Evolutionary conservation across 2,888 invertebrate genomes (phyloP).

Genomic region (Drosophila suboccidentalis): DNA sequence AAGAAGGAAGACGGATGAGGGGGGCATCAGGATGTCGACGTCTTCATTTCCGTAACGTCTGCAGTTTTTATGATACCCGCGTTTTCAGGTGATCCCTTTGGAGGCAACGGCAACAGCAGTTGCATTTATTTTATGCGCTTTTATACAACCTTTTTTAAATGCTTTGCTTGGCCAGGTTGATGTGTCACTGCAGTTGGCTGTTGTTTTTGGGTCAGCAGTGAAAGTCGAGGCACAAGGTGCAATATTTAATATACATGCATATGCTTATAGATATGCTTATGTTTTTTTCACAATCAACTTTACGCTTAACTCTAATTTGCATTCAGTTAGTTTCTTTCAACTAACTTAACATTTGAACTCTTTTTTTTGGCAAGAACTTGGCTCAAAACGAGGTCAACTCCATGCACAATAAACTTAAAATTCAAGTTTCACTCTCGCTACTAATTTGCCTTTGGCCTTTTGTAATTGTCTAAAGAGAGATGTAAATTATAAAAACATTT

Average conservation of each 20-base stretch:
- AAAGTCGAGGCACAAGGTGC: constrained; percentile 72
- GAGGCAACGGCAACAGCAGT: constrained; percentile 48
- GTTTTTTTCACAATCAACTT: constrained; percentile 1
- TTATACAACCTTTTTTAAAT: constrained; percentile 50
- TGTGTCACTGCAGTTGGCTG: constrained; percentile 53
- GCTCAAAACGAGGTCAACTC: constrained; percentile 41
- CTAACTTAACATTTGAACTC: constrained; percentile 16
- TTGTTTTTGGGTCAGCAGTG: constrained; percentile 70
- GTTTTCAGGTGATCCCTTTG: constrained; percentile 27
- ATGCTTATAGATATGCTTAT: neutral
- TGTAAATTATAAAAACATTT: constrained; percentile 29
- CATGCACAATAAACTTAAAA: constrained; percentile 19
- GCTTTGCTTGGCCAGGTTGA: constrained; percentile 42
- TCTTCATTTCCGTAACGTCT: constrained; percentile 74
- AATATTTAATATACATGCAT: constrained; percentile 33
- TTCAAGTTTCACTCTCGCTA: constrained; percentile 62
- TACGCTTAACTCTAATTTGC: constrained; percentile 5
- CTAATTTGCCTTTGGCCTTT: constrained; percentile 35
- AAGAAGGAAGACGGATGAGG: neutral
- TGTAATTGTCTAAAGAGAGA: constrained; percentile 56
- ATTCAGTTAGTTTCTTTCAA: neutral
- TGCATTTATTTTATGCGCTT: constrained; percentile 56
- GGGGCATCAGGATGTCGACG: constrained; percentile 65
- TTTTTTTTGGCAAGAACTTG: constrained; percentile 1
- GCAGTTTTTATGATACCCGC: constrained; percentile 50